Evolutionary conservation across 2,113 vertebrate genomes (phyloP).

Genomic region (Bubo blakistoni): DNA sequence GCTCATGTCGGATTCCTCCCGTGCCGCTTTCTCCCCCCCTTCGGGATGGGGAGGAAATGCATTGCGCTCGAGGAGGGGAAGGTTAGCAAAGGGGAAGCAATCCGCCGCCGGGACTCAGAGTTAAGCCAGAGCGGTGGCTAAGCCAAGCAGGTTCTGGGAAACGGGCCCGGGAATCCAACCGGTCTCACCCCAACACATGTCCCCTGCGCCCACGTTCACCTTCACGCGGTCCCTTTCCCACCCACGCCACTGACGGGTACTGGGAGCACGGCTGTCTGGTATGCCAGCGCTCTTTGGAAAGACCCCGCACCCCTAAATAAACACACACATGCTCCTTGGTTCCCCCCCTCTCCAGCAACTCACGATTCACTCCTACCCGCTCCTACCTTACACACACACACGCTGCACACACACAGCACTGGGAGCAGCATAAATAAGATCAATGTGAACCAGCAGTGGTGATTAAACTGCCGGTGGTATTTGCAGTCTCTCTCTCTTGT

Average conservation of each 20-base stretch:
- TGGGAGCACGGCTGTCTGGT: rapidly evolving
- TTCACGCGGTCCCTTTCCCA: rapidly evolving
- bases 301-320: not conserved
- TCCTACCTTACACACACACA: not conserved
- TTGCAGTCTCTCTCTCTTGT: conserved; percentile 14
- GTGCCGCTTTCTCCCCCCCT: not conserved
- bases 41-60: not conserved
- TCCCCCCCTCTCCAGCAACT: not conserved
- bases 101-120: not conserved
- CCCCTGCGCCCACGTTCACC: not conserved
- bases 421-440: conserved; percentile 34
- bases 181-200: rapidly evolving
- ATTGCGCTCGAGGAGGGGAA: not conserved
- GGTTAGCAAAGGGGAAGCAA: not conserved
- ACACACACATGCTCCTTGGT: rapidly evolving
- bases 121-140: not conserved
- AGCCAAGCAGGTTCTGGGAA: not conserved
- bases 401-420: not conserved
- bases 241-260: rapidly evolving
- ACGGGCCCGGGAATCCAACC: not conserved
- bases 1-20: conserved; percentile 36
- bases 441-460: conserved; percentile 20
- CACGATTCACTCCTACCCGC: not conserved
- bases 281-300: not conserved
- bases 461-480: conserved; percentile 47